Percentiles rank a stretch among this genome's conserved stretches.
phyloP scores from a whole-genome alignment of 2,888 invertebrate genomes.

The Dusona sp. region DNA sequence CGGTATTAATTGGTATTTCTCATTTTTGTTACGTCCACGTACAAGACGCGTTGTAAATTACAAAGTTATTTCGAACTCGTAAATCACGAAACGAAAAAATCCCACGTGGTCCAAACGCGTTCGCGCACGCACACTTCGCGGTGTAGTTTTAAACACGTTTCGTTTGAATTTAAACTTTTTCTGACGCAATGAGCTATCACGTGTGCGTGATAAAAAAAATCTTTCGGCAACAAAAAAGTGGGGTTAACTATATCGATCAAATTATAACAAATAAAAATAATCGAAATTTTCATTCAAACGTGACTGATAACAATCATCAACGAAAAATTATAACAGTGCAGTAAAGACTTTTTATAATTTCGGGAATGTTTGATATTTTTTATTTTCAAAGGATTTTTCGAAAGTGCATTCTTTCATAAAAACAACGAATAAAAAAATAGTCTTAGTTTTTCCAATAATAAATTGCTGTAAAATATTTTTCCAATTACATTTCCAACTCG shows the following conservation, averaged over 20 bases:
- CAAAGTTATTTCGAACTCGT: neutral
- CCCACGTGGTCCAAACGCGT: neutral
- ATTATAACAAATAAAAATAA: neutral
- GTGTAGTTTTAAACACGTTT: neutral
- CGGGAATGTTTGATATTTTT: neutral
- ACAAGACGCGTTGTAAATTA: neutral
- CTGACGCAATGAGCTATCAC: no score
- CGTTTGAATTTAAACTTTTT: neutral
- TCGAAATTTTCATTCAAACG: neutral
- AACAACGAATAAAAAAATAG: no score
- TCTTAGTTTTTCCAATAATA: no score
- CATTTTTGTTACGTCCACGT: neutral
- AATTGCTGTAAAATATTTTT: no score
- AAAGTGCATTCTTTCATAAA: no score
- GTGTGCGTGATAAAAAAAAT: neutral
- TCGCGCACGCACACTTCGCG: neutral
- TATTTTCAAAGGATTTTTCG: neutral
- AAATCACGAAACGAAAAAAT: neutral
- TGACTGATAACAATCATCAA: neutral
- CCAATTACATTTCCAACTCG: no score
- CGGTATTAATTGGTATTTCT: neutral
- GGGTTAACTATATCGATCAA: neutral
- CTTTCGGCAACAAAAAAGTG: constrained; percentile 11
- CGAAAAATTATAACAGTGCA: neutral
- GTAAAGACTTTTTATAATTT: neutral